These are phyloP conservation scores for Sesia bembeciformis DNA, from an alignment of 2,888 invertebrate species.

Conservation along the genomic window DNA sequence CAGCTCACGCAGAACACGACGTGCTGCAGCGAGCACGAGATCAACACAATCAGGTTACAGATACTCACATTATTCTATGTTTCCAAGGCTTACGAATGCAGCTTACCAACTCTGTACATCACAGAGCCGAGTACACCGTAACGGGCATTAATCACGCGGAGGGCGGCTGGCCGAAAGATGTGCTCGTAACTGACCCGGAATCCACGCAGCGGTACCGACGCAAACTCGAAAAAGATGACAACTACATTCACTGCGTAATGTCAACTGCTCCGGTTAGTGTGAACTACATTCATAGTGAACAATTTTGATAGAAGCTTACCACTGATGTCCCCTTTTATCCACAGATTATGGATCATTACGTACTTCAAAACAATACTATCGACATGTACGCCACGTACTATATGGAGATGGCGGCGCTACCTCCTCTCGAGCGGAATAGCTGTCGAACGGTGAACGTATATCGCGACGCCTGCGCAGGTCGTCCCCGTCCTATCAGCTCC, in stretches of 20 bases:
- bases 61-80: too few species aligned
- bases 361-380: constrained; percentile 92
- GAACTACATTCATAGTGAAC: too few species aligned
- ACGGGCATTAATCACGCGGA: constrained; percentile 83
- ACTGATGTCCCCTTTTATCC: background rate
- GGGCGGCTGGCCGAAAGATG: constrained; percentile 89
- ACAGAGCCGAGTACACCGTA: constrained; percentile 70
- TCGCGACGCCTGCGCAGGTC: constrained; percentile 76
- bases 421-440: constrained; percentile 77
- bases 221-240: constrained; percentile 87
- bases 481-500: constrained; percentile 80
- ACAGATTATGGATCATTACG: constrained; percentile 86
- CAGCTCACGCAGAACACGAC: constrained; percentile 60
- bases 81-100: too few species aligned
- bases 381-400: constrained; percentile 94
- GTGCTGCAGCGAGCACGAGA: constrained; percentile 41
- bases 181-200: constrained; percentile 77
- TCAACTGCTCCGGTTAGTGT: constrained; percentile 46
- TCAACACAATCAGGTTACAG: constrained; percentile 72
- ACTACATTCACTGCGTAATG: constrained; percentile 79
- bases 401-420: constrained; percentile 78
- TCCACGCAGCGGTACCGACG: constrained; percentile 83
- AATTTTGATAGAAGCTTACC: background rate
- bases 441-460: constrained; percentile 89
- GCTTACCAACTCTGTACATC: background rate